Evolutionary conservation across 2,113 vertebrate species (phyloP).

Genomic region (Falco punctatus): DNA sequence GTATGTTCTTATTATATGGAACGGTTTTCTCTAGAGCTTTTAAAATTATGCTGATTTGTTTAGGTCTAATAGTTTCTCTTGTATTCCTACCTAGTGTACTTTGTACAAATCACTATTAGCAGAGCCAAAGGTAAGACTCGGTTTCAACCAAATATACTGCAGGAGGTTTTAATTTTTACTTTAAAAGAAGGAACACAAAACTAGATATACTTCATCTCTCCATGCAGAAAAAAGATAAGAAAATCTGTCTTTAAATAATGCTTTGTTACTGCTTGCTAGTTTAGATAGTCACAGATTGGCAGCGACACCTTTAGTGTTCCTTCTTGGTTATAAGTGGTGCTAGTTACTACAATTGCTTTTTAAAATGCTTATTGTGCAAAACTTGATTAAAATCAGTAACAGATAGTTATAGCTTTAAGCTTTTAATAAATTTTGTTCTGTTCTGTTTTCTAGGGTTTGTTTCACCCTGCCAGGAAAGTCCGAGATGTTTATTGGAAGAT

Average conservation of each 20-base stretch:
- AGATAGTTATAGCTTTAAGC: neutral
- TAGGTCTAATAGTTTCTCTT: neutral
- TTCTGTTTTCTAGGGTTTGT: slow-evolving; percentile 85
- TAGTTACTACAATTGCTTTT: neutral
- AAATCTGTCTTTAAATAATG: neutral
- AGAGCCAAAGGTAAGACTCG: neutral
- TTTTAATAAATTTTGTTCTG: neutral
- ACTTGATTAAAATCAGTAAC: neutral
- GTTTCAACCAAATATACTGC: neutral
- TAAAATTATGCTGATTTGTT: neutral
- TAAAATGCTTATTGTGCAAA: neutral
- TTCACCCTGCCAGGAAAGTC: slow-evolving; percentile 97
- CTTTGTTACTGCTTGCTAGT: neutral
- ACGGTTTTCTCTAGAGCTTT: neutral
- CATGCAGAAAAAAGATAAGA: neutral
- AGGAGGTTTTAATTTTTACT: neutral
- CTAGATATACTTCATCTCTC: neutral
- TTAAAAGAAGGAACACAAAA: neutral
- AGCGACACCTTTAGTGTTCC: neutral
- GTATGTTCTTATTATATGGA: neutral
- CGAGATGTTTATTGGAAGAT: slow-evolving; percentile 99
- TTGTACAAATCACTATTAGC: neutral
- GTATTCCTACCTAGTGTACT: neutral
- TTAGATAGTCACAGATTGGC: neutral
- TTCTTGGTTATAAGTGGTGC: neutral